phyloP scores from a whole-genome alignment of 2,113 vertebrate genomes.

The Ivindomyrus marchei region DNA sequence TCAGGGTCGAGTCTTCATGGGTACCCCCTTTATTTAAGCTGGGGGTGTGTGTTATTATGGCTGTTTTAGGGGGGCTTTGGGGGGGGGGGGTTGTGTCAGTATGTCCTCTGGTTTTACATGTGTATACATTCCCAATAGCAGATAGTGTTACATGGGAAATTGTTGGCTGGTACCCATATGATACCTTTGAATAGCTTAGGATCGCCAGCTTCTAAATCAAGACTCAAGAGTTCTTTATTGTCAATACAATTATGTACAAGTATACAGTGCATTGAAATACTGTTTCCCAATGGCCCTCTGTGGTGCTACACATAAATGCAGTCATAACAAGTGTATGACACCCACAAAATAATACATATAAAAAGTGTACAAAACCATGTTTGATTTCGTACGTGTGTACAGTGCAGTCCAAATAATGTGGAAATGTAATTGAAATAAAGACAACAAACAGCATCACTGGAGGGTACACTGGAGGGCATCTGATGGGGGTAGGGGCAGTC shows the following conservation, averaged over 20 bases:
- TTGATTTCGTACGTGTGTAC: not conserved
- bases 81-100: not conserved
- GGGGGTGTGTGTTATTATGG: not conserved
- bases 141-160: not conserved
- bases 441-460: not conserved
- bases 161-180: not conserved
- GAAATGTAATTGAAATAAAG: not conserved
- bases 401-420: not conserved
- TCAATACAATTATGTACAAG: not conserved
- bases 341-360: not conserved
- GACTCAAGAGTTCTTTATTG: not conserved
- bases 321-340: not conserved
- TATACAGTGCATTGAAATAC: not conserved
- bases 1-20: not conserved
- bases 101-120: not conserved
- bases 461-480: not conserved
- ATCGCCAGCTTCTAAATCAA: not conserved
- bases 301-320: not conserved
- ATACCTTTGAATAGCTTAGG: not conserved
- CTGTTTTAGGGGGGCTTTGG: not conserved
- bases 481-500: not conserved
- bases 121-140: not conserved
- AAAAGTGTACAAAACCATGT: not conserved
- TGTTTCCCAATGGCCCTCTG: not conserved
- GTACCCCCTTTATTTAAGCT: not conserved